These are phyloP conservation scores for Leptosomus discolor DNA, from an alignment of 2,113 vertebrate genomes.

Conservation along the genomic window DNA sequence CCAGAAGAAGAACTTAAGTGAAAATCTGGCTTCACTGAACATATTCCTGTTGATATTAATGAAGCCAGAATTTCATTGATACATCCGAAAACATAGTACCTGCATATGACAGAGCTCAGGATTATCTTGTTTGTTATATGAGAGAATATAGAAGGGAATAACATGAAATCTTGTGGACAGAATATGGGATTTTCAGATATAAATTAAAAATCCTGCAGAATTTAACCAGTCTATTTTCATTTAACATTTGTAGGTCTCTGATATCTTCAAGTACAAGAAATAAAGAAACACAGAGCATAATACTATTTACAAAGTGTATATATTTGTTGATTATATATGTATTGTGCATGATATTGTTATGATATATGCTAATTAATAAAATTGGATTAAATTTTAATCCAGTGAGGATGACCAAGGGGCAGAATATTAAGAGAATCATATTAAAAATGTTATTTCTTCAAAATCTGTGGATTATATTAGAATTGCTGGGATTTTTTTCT, in stretches of 20 bases:
- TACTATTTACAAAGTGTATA: background rate
- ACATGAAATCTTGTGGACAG: background rate
- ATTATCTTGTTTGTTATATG: background rate
- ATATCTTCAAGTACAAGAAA: background rate
- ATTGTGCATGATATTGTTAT: background rate
- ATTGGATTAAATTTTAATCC: background rate
- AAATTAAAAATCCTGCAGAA: background rate
- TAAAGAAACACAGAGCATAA: background rate
- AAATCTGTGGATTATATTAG: background rate
- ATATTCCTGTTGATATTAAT: background rate
- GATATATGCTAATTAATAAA: background rate
- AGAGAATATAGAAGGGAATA: background rate
- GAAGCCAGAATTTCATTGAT: background rate
- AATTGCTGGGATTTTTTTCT: background rate
- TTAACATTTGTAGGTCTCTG: background rate
- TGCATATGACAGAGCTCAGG: background rate
- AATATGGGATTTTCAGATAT: background rate
- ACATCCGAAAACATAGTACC: background rate
- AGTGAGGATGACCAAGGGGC: background rate
- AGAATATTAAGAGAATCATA: background rate
- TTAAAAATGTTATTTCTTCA: background rate
- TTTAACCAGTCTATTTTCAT: background rate
- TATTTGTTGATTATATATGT: background rate
- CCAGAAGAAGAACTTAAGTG: background rate
- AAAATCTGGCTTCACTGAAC: background rate